These are phyloP conservation scores for Amblyteles armatorius DNA, from an alignment of 2,888 invertebrate genomes.

Conservation along the genomic window DNA sequence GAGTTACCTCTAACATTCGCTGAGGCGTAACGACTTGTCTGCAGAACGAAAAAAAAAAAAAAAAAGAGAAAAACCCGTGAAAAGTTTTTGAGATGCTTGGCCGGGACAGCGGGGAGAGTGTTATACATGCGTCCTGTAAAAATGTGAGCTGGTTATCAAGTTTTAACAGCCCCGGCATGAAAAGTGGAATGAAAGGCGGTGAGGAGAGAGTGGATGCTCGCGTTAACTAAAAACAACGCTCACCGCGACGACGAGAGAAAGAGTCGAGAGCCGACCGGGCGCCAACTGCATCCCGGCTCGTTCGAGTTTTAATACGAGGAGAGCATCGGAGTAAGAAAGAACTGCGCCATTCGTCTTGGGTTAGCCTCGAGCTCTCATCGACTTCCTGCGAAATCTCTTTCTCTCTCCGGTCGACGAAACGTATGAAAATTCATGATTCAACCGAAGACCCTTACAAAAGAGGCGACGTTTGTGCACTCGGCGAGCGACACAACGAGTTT, in stretches of 20 bases:
- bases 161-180: conserved; percentile 51
- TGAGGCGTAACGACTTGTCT: conserved; percentile 39
- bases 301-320: conserved; percentile 42
- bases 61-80: conserved; percentile 64
- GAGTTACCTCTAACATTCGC: conserved; percentile 52
- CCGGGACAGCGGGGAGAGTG: conserved; percentile 8
- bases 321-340: conserved; percentile 36
- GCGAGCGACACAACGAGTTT: conserved; percentile 21
- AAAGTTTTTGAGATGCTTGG: conserved; percentile 50
- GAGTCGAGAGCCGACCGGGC: conserved; percentile 13
- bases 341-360: conserved; percentile 29
- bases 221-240: conserved; percentile 39
- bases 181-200: neutral
- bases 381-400: conserved; percentile 47
- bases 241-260: conserved; percentile 20
- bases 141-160: conserved; percentile 58
- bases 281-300: conserved; percentile 16
- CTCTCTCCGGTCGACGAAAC: conserved; percentile 44
- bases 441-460: conserved; percentile 16
- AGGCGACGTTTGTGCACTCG: neutral
- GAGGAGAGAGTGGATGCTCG: conserved; percentile 26
- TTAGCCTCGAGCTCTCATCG: conserved; percentile 14
- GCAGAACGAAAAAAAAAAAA: conserved; percentile 50
- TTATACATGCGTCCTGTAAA: conserved; percentile 49
- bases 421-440: conserved; percentile 66